phyloP scores from a whole-genome alignment of 2,113 vertebrate genomes.

The Strix uralensis region DNA sequence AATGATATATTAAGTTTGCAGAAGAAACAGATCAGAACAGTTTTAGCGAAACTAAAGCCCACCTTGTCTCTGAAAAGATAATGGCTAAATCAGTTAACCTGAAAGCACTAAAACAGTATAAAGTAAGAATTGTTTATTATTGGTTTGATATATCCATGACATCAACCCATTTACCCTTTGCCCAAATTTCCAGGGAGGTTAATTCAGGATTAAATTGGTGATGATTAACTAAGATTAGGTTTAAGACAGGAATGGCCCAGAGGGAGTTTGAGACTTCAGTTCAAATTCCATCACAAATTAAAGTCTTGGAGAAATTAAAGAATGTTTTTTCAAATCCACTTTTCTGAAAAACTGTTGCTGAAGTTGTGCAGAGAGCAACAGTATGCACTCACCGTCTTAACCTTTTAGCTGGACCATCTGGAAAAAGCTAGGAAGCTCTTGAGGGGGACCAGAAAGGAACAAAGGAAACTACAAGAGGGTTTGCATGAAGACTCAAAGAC shows the following conservation, averaged over 20 bases:
- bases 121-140: not conserved
- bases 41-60: not conserved
- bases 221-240: conserved; percentile 46
- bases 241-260: not conserved
- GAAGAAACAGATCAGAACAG: not conserved
- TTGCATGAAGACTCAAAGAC: not conserved
- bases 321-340: not conserved
- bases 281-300: not conserved
- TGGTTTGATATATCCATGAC: not conserved
- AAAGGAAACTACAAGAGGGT: not conserved
- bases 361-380: not conserved
- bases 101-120: not conserved
- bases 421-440: not conserved
- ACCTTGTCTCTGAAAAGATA: not conserved
- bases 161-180: not conserved
- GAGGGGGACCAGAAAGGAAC: not conserved
- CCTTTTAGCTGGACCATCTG: not conserved
- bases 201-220: conserved; percentile 9
- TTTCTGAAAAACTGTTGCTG: not conserved
- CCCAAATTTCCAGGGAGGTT: conserved; percentile 16
- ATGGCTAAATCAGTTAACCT: not conserved
- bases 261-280: not conserved
- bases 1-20: not conserved
- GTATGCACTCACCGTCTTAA: too few relatives aligned
- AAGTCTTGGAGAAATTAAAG: not conserved